Evolutionary conservation across 2,888 invertebrate species (phyloP).

Genomic region (Hyposoter didymator): DNA sequence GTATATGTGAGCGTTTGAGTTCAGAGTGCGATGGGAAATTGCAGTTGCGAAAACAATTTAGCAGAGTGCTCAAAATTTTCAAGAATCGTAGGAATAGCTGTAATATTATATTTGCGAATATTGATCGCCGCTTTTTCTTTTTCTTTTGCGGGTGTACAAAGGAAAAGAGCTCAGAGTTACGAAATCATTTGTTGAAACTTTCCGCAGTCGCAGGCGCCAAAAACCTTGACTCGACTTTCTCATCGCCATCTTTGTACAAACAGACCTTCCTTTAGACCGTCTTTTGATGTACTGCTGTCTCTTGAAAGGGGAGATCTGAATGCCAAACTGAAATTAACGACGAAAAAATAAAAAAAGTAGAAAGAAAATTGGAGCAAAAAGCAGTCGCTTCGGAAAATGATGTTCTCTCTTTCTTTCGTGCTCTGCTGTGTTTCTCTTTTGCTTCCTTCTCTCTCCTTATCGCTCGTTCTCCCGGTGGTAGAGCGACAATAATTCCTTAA

Average conservation of each 20-base stretch:
- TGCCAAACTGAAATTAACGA: constrained; percentile 39
- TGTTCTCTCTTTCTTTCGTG: neutral
- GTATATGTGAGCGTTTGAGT: neutral
- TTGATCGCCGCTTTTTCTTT: no score
- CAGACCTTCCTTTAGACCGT: constrained; percentile 11
- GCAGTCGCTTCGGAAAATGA: constrained; percentile 48
- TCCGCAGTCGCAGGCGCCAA: constrained; percentile 1
- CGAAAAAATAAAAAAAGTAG: constrained; percentile 11
- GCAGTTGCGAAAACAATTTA: neutral
- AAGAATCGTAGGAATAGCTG: neutral
- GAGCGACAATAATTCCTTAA: constrained; percentile 69
- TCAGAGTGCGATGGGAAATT: neutral
- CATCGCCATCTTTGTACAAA: constrained; percentile 21
- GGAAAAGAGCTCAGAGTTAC: neutral
- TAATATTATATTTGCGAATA: neutral
- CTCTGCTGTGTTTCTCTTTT: constrained; percentile 16
- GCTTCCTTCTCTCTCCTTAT: constrained; percentile 26
- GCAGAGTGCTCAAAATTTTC: neutral
- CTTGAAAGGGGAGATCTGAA: constrained; percentile 39
- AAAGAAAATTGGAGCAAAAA: constrained; percentile 30
- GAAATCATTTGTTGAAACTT: constrained; percentile 10
- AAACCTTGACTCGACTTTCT: constrained; percentile 22
- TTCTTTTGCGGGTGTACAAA: neutral
- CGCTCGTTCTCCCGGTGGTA: constrained; percentile 48
- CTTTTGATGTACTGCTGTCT: constrained; percentile 32